phyloP scores from a whole-genome alignment of 2,888 invertebrate genomes.

The Apantesis nais region DNA sequence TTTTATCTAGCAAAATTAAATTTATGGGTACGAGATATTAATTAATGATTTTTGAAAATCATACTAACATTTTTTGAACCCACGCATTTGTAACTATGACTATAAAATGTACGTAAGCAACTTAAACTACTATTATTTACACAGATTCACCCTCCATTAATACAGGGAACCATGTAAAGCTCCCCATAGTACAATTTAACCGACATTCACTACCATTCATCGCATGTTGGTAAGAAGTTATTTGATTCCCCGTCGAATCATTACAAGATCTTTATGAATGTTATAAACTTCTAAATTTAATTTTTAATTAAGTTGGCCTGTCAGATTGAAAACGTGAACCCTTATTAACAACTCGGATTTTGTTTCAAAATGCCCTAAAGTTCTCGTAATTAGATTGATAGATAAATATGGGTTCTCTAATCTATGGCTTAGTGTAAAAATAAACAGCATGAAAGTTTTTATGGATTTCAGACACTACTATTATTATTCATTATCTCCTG shows the following conservation, averaged over 20 bases:
- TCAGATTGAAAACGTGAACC: slow-evolving; percentile 27
- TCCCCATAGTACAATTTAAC: slow-evolving; percentile 7
- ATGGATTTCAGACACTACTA: background rate
- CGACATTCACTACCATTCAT: slow-evolving; percentile 19
- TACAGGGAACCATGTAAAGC: slow-evolving; percentile 11
- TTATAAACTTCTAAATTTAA: slow-evolving; percentile 38
- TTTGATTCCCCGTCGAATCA: slow-evolving; percentile 36
- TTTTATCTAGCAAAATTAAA: no score
- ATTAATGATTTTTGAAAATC: no score
- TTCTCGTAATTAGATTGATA: slow-evolving; percentile 31
- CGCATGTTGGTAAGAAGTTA: slow-evolving; percentile 42
- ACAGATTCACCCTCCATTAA: slow-evolving; percentile 12
- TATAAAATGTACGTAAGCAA: slow-evolving; percentile 8
- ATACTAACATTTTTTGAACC: background rate
- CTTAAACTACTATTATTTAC: slow-evolving; percentile 11
- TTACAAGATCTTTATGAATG: slow-evolving; percentile 44
- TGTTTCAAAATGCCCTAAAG: slow-evolving; percentile 30
- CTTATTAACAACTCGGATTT: slow-evolving; percentile 32
- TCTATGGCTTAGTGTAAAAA: slow-evolving; percentile 5
- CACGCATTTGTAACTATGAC: background rate
- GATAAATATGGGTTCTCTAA: slow-evolving; percentile 31
- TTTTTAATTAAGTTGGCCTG: slow-evolving; percentile 44
- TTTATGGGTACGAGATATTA: no score
- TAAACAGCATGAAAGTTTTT: background rate
- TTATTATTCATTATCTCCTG: no score